Conservation (phyloP, 2,113 vertebrate genomes). For the Paramormyrops kingsleyae region DNA sequence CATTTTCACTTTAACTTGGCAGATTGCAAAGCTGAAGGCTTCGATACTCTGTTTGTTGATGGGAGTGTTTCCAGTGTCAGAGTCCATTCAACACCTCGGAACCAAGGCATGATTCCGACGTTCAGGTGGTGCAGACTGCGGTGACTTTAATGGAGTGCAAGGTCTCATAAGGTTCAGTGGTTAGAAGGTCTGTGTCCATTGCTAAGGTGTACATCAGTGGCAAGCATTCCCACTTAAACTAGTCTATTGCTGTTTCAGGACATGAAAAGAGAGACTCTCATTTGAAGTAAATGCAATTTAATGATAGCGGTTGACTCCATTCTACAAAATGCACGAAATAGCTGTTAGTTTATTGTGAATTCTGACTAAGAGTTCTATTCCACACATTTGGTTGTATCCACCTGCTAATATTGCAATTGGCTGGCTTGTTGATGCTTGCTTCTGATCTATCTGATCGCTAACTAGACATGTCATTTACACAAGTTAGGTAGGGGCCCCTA, state of each 20-base stretch:
- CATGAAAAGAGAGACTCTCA: neutral
- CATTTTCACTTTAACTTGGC: neutral
- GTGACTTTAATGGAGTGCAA: neutral
- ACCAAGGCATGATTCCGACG: neutral
- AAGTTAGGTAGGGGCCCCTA: neutral
- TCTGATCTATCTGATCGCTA: neutral
- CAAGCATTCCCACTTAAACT: neutral
- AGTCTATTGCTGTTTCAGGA: neutral
- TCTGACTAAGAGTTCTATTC: neutral
- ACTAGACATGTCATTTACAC: neutral
- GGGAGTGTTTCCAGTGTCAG: neutral
- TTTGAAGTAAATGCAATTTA: too few species aligned
- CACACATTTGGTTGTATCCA: neutral
- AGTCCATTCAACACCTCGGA: neutral
- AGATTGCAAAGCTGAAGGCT: neutral
- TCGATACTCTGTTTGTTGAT: neutral
- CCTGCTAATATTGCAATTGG: neutral
- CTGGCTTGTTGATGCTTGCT: neutral
- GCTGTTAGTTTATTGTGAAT: neutral
- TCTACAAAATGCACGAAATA: neutral
- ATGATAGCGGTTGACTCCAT: neutral
- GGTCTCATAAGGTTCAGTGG: neutral
- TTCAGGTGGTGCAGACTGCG: neutral
- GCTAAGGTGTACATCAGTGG: neutral
- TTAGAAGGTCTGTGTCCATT: neutral